phyloP scores from a whole-genome alignment of 2,113 vertebrate genomes.

The Columbina picui region DNA sequence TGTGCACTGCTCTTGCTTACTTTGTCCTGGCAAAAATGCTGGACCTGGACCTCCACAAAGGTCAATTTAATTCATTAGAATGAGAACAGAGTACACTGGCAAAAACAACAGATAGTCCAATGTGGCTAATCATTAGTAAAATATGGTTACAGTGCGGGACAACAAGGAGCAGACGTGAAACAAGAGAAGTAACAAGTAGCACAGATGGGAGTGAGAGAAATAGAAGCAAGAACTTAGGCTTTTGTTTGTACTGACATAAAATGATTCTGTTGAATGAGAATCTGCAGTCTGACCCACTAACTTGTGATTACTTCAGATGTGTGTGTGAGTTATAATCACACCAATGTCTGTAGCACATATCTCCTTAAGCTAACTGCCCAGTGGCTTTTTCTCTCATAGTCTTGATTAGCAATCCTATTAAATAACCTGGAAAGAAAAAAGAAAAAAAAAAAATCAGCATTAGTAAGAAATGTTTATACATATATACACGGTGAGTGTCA shows the following conservation, averaged over 20 bases:
- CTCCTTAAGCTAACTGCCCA: neutral
- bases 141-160: accelerated
- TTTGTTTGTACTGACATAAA: neutral
- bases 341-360: neutral
- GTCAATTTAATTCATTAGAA: neutral
- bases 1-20: neutral
- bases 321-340: neutral
- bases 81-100: neutral
- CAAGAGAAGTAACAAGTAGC: neutral
- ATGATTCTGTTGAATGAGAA: neutral
- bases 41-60: neutral
- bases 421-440: neutral
- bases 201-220: neutral
- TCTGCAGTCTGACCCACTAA: neutral
- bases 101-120: neutral
- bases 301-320: neutral
- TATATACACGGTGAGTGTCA: no score
- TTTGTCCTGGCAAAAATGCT: neutral
- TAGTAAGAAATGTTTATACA: neutral
- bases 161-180: accelerated
- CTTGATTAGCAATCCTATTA: neutral
- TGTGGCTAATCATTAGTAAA: neutral
- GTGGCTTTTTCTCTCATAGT: neutral
- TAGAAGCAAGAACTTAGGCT: neutral
- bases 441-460: neutral